Conservation (phyloP, 2,888 invertebrate species). For the Dicyrtomina minuta region DNA sequence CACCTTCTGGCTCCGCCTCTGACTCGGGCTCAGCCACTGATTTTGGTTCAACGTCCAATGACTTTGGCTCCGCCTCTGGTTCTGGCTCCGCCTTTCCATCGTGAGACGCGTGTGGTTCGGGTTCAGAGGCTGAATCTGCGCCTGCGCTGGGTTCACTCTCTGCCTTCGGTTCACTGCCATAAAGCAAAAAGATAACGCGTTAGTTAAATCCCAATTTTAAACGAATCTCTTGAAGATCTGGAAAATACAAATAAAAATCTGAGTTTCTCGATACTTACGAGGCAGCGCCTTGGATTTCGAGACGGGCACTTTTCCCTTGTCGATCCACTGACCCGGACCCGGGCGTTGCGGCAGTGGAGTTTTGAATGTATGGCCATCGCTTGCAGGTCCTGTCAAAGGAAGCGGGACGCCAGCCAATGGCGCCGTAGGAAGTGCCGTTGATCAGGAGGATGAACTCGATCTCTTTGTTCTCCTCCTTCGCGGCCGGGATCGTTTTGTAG, state of each 20-base stretch:
- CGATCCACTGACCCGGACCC: constrained; percentile 26
- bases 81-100: constrained; percentile 34
- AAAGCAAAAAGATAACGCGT: no score
- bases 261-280: constrained; percentile 35
- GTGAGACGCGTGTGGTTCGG: constrained; percentile 58
- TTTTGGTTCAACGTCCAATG: no score
- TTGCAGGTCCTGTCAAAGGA: constrained; percentile 50
- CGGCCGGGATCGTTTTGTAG: constrained; percentile 80
- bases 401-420: constrained; percentile 85
- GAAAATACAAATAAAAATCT: neutral
- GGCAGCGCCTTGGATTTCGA: constrained; percentile 37
- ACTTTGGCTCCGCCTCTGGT: no score
- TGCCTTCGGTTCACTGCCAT: constrained; percentile 53
- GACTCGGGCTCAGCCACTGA: constrained; percentile 56
- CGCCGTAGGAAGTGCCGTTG: constrained; percentile 85
- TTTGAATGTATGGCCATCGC: constrained; percentile 49
- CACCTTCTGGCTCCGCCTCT: constrained; percentile 57
- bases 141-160: constrained; percentile 57
- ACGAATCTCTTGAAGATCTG: no score
- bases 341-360: constrained; percentile 11
- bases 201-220: no score
- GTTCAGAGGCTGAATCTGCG: constrained; percentile 57
- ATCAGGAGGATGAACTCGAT: constrained; percentile 71
- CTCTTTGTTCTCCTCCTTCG: constrained; percentile 55
- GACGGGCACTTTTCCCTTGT: constrained; percentile 38